phyloP scores from a whole-genome alignment of 2,113 vertebrate genomes.

The Noctilio leporinus region DNA sequence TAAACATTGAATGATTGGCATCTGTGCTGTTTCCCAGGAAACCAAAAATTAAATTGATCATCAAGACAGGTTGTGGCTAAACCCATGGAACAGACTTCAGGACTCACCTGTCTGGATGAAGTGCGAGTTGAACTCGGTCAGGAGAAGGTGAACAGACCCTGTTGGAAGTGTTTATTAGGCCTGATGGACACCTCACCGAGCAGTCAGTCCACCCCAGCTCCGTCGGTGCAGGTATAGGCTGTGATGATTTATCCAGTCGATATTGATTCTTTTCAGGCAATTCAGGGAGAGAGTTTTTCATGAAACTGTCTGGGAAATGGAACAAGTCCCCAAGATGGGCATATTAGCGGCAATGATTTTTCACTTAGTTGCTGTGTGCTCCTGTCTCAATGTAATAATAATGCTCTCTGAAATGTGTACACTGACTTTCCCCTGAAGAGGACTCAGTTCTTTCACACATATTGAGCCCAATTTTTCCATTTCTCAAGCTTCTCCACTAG shows the following conservation, averaged over 20 bases:
- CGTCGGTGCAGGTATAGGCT: not conserved
- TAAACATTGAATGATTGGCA: not conserved
- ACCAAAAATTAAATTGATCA: not conserved
- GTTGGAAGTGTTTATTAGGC: not conserved
- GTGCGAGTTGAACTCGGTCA: not conserved
- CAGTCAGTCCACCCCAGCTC: accelerated
- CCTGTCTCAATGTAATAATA: not conserved
- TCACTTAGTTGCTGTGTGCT: not conserved
- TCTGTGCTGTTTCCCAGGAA: not conserved
- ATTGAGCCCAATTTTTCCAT: not conserved
- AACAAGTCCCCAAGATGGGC: not conserved
- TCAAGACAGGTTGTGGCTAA: not conserved
- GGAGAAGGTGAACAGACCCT: not conserved
- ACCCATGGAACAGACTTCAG: not conserved
- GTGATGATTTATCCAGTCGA: not conserved
- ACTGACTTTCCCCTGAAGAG: not conserved
- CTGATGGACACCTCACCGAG: not conserved
- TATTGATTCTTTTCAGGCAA: conserved; percentile 50
- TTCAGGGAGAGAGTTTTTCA: conserved; percentile 47
- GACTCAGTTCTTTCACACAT: not conserved
- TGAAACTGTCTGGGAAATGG: conserved; percentile 27
- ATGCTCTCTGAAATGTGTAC: not conserved
- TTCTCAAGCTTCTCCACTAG: not conserved
- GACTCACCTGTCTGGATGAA: not conserved
- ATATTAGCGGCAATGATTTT: not conserved